Evolutionary conservation across 2,113 vertebrate genomes (phyloP).

Genomic region (Vanacampus margaritifer): DNA sequence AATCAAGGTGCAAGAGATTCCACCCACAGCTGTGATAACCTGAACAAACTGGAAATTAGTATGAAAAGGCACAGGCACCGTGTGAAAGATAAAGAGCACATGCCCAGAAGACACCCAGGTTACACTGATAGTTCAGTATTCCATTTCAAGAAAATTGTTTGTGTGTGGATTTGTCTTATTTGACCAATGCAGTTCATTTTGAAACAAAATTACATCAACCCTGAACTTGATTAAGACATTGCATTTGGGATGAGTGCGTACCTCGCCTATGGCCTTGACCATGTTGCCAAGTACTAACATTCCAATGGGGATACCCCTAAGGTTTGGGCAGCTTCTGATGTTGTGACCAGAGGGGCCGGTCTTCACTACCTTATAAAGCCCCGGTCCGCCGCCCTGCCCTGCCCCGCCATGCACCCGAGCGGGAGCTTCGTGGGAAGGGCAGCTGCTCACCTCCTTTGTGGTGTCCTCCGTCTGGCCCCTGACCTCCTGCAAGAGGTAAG

Average conservation of each 20-base stretch:
- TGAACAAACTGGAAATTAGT: constrained; percentile 47
- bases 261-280: constrained; percentile 99
- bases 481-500: constrained; percentile 88
- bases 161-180: constrained; percentile 6
- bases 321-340: constrained; percentile 99
- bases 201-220: constrained; percentile 72
- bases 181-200: neutral
- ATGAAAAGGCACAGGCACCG: constrained; percentile 34
- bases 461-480: constrained; percentile 89
- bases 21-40: constrained; percentile 23
- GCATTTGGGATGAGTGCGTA: constrained; percentile 83
- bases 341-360: constrained; percentile 99
- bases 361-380: constrained; percentile 99
- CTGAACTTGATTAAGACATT: constrained; percentile 81
- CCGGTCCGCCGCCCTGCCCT: constrained; percentile 92
- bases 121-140: constrained; percentile 9
- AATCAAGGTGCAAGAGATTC: constrained; percentile 37
- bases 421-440: constrained; percentile 87
- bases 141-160: constrained; percentile 1
- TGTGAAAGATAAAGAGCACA: constrained; percentile 51
- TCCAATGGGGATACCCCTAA: constrained; percentile 99
- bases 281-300: constrained; percentile 99
- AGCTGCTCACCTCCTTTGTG: constrained; percentile 92
- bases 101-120: constrained; percentile 49
- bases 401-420: constrained; percentile 84